Conservation (phyloP, 2,797 vertebrate genomes). For the Natrix natrix region DNA sequence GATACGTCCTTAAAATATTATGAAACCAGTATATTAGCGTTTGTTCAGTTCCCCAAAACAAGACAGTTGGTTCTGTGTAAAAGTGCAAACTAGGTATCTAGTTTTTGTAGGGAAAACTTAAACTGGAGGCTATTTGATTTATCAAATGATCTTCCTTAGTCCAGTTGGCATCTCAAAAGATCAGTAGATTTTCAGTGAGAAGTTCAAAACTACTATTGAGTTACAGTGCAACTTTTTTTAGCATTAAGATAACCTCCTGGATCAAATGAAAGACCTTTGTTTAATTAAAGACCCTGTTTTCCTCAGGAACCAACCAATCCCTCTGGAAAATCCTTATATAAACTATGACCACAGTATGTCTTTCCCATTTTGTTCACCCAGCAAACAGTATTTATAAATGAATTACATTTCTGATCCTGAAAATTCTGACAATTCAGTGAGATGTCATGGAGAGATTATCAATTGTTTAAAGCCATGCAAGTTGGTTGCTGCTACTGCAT, state of each 20-base stretch:
- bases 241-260: neutral
- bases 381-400: neutral
- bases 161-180: neutral
- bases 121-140: neutral
- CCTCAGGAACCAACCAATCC: neutral
- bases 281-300: neutral
- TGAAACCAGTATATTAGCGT: neutral
- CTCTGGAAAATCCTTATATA: neutral
- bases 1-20: neutral
- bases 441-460: neutral
- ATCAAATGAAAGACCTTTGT: neutral
- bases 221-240: neutral
- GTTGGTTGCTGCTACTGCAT: neutral
- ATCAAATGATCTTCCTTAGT: neutral
- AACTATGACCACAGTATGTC: neutral
- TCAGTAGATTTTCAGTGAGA: neutral
- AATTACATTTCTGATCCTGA: neutral
- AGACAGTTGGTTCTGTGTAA: neutral
- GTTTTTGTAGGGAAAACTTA: neutral
- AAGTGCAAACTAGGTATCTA: neutral
- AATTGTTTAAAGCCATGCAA: neutral
- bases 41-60: neutral
- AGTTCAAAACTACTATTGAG: neutral
- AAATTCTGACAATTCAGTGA: neutral
- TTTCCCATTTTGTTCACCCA: neutral